Evolutionary conservation across 2,888 invertebrate genomes (phyloP).

Genomic region (Drosophila percnosoma): DNA sequence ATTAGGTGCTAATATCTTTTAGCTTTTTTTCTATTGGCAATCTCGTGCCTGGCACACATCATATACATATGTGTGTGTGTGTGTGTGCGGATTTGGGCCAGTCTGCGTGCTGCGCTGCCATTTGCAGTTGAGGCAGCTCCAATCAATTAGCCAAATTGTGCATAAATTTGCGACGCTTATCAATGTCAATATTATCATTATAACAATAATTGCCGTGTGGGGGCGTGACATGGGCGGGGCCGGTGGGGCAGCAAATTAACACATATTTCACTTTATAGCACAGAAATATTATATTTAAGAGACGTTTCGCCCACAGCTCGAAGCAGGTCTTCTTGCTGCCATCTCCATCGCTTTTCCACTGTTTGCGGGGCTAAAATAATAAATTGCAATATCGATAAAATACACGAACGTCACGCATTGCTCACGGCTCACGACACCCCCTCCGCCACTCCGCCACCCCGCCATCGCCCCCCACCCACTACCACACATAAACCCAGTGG

Average conservation of each 20-base stretch:
- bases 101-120: constrained; percentile 53
- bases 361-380: constrained; percentile 65
- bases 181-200: constrained; percentile 79
- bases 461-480: not conserved
- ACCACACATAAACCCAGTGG: not conserved
- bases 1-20: not conserved
- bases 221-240: constrained; percentile 33
- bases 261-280: constrained; percentile 77
- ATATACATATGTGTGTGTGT: constrained; percentile 2
- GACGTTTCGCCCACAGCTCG: constrained; percentile 33
- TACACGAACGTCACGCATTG: constrained; percentile 72
- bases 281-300: constrained; percentile 62
- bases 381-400: constrained; percentile 81
- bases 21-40: constrained; percentile 2
- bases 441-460: not conserved
- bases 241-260: constrained; percentile 63
- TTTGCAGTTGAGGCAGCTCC: constrained; percentile 56
- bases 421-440: constrained; percentile 64
- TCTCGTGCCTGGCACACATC: constrained; percentile 10
- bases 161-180: constrained; percentile 79
- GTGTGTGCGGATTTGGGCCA: constrained; percentile 22
- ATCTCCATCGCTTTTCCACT: constrained; percentile 18
- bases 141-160: constrained; percentile 80
- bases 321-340: constrained; percentile 21
- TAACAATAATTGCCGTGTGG: constrained; percentile 61